These are phyloP conservation scores for Rhabdophis nuchalis DNA, from an alignment of 2,797 vertebrate genomes.

Conservation along the genomic window DNA sequence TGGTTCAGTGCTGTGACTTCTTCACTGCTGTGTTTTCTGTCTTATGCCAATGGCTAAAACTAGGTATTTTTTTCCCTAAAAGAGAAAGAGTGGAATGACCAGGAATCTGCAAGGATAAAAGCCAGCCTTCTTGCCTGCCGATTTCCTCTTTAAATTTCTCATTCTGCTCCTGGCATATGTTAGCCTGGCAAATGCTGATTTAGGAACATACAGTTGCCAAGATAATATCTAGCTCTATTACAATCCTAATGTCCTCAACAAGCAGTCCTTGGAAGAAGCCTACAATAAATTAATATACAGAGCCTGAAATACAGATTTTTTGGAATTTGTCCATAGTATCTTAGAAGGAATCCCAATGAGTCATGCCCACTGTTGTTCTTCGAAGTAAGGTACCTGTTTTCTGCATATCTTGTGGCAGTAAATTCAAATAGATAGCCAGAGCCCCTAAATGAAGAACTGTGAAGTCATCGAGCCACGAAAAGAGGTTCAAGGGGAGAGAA, in stretches of 20 bases:
- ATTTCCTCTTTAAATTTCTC: not conserved
- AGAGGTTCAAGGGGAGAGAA: not conserved
- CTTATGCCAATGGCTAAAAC: not conserved
- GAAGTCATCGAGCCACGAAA: not conserved
- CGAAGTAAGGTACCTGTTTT: not conserved
- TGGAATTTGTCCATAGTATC: not conserved
- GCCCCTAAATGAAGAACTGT: not conserved
- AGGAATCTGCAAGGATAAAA: not conserved
- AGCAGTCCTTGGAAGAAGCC: not conserved
- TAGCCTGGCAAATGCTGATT: not conserved
- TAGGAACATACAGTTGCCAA: not conserved
- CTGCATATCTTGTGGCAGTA: not conserved
- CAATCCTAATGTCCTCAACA: not conserved
- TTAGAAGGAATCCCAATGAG: constrained; percentile 6
- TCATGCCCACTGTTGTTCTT: not conserved
- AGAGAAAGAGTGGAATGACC: not conserved
- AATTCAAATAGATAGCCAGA: not conserved
- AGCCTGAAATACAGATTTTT: not conserved
- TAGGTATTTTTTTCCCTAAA: not conserved
- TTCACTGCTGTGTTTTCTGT: not conserved
- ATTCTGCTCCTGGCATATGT: not conserved
- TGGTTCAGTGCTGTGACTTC: not conserved
- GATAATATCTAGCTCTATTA: not conserved
- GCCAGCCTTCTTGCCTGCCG: not conserved
- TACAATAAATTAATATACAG: not conserved